A percentile compares a stretch with the other conserved stretches of the same genome.
These are phyloP conservation scores for Mythimna loreyi DNA, from an alignment of 2,888 invertebrate species.

Conservation along the genomic window DNA sequence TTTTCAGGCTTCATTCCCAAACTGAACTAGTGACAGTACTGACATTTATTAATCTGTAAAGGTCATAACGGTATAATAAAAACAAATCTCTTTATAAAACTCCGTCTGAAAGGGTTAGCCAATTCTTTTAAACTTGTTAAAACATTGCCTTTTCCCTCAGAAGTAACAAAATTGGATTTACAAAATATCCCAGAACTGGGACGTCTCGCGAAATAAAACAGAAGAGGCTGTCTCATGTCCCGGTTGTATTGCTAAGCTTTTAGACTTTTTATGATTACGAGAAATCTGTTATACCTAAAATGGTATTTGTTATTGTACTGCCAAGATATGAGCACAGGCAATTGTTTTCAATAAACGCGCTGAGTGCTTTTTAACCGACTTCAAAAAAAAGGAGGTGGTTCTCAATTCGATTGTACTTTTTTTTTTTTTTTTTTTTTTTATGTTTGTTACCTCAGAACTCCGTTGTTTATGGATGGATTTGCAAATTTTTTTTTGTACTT, in stretches of 20 bases:
- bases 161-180: constrained; percentile 58
- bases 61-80: constrained; percentile 39
- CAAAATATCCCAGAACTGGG: constrained; percentile 45
- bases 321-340: not conserved
- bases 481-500: too few species aligned
- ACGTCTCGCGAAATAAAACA: constrained; percentile 39
- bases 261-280: constrained; percentile 20
- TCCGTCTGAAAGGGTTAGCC: constrained; percentile 53
- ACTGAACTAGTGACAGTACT: constrained; percentile 2
- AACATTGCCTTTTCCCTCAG: constrained; percentile 53
- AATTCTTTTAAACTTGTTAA: constrained; percentile 60
- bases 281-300: constrained; percentile 21
- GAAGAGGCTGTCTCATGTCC: constrained; percentile 21
- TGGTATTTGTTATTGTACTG: constrained; percentile 8
- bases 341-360: not conserved
- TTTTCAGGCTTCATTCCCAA: not conserved
- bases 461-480: too few species aligned
- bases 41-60: constrained; percentile 3
- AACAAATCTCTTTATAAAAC: constrained; percentile 49
- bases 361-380: too few species aligned
- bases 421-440: too few species aligned
- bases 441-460: too few species aligned
- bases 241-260: constrained; percentile 32
- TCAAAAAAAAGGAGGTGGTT: too few species aligned
- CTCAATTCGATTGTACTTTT: too few species aligned